Evolutionary conservation across 2,113 vertebrate species (phyloP), one percentile per base, ranked within the genome.

Genomic region (Sinocyclocheilus maitianheensis): DNA sequence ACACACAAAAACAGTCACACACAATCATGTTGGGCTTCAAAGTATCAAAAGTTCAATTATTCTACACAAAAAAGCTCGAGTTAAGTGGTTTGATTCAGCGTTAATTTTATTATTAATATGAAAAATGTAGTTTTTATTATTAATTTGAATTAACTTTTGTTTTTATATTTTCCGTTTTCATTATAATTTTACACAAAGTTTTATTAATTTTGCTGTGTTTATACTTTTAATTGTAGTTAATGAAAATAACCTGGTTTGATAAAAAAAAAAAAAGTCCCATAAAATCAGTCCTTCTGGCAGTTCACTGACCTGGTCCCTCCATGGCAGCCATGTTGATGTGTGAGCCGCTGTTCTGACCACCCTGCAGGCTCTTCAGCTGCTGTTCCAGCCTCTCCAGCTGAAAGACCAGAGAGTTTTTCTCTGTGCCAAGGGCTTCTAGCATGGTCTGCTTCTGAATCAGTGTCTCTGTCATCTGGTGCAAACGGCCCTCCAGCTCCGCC

Each of bases 391-490:
- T 94, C 92, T 99, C 98, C 90, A 99, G 94, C 85, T 99, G 98
- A 90, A 98, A 99, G 83, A 96, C 96, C 67, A 99, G 96, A 0
- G 98, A 97, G 91, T 95, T 99, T 83, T 99, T 99, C 79, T 99
- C 98, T 0, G 98, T 99, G 91, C 98, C 97, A 87, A 99, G 94
- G 80, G 95, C 97, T 93, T 99, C 98, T 91, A 99, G 92, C 97
- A 98, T 96, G n/a, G 98, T 99, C 93, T 99, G 98, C 90, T 99
- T 99, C 95, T 99, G 98, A 94, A 99, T 99, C 88, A 99, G 94
- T 0, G 98, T 97, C 94, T 99, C 98, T 0, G 98, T 99, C 85
- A 99, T 94, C 93, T 99, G 98, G 91, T 99, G 97, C 85, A 99
- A 96, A 0, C 98, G 95, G 40, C 96, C 97, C 92, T 99, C 98